Percentiles rank a stretch among this genome's conserved stretches.
These are phyloP conservation scores for Cyclophora albipunctata DNA, from an alignment of 2,888 invertebrate species.

Conservation along the genomic window DNA sequence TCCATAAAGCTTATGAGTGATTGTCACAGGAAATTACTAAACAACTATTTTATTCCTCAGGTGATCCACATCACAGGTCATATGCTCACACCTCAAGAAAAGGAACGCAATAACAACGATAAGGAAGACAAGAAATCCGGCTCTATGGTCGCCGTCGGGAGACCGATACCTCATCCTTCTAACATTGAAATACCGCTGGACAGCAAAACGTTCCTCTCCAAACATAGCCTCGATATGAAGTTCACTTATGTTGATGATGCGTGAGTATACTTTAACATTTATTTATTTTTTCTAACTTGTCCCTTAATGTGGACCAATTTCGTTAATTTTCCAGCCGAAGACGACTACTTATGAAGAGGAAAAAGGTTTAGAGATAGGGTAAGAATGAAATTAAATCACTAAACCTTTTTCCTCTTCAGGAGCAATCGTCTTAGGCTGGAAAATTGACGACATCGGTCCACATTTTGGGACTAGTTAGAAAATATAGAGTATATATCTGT, in stretches of 20 bases:
- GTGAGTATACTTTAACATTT: constrained; percentile 72
- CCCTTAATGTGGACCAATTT: too few species aligned
- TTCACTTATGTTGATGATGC: constrained; percentile 95
- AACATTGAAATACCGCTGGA: constrained; percentile 94
- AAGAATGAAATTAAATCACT: too few species aligned
- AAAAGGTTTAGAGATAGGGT: too few species aligned
- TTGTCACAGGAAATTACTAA: too few species aligned
- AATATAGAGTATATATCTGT: too few species aligned
- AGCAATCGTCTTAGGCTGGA: too few species aligned
- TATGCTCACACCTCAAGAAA: constrained; percentile 71
- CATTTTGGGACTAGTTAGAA: too few species aligned
- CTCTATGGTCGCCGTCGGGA: constrained; percentile 83
- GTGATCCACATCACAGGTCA: constrained; percentile 93
- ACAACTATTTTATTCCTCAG: constrained; percentile 59
- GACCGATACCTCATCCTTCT: constrained; percentile 91
- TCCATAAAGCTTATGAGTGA: too few species aligned
- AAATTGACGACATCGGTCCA: too few species aligned
- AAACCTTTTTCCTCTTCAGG: too few species aligned
- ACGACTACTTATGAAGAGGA: too few species aligned
- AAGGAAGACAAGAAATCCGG: constrained; percentile 43
- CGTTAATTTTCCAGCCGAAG: too few species aligned
- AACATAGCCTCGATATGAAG: constrained; percentile 95
- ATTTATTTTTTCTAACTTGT: neutral
- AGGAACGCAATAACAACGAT: constrained; percentile 41
- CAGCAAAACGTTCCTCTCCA: constrained; percentile 91